Evolutionary conservation across 2,888 invertebrate species (phyloP).

Genomic region (Pachydiplax longipennis): DNA sequence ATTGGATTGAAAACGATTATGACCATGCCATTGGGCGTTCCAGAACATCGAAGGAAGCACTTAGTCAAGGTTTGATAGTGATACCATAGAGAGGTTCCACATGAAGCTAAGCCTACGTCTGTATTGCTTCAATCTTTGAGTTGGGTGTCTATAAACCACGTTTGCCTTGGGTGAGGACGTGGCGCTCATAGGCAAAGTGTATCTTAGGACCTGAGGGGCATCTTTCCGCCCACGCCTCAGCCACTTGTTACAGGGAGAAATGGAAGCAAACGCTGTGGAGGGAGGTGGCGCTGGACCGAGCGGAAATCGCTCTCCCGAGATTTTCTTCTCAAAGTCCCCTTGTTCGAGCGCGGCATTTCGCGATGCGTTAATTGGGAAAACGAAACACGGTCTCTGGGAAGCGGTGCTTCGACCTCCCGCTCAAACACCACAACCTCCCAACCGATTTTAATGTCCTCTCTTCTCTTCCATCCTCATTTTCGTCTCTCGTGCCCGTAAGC

Average conservation of each 20-base stretch:
- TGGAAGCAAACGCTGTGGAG: neutral
- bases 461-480: neutral
- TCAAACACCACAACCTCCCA: neutral
- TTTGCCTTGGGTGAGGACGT: too few relatives aligned
- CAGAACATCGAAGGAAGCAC: too few relatives aligned
- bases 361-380: conserved; percentile 11
- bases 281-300: neutral
- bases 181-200: too few relatives aligned
- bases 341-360: conserved; percentile 10
- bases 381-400: neutral
- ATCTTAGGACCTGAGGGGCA: too few relatives aligned
- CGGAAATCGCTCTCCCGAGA: neutral
- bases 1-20: too few relatives aligned
- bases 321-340: neutral
- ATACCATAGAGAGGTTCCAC: too few relatives aligned
- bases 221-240: neutral
- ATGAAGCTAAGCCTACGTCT: too few relatives aligned
- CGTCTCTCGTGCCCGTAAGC: too few relatives aligned
- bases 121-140: too few relatives aligned
- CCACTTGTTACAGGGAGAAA: neutral
- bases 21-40: too few relatives aligned
- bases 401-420: neutral
- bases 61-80: too few relatives aligned
- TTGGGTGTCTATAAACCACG: too few relatives aligned
- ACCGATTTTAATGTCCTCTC: neutral